phyloP scores from a whole-genome alignment of 2,888 invertebrate genomes.

The Ochropleura leucogaster region DNA sequence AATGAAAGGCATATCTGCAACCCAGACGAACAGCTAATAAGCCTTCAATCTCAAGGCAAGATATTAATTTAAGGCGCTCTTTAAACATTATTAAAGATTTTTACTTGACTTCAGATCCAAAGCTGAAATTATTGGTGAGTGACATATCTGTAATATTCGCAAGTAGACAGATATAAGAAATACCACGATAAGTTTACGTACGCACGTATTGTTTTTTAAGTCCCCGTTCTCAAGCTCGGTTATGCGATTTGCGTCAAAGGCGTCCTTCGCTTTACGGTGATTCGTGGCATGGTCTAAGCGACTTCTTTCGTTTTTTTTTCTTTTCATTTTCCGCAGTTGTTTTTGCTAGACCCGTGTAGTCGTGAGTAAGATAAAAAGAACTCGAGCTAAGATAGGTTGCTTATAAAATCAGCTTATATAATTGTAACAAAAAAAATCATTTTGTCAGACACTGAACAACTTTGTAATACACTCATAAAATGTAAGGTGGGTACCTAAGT shows the following conservation, averaged over 20 bases:
- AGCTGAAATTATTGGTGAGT: neutral
- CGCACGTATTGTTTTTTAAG: neutral
- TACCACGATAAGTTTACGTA: neutral
- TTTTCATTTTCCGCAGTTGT: neutral
- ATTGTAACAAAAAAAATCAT: neutral
- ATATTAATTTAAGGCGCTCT: neutral
- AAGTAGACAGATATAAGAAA: neutral
- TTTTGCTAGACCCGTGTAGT: neutral
- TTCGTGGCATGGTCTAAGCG: neutral
- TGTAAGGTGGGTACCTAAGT: slow-evolving; percentile 6
- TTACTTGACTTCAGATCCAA: neutral
- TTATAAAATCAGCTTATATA: neutral
- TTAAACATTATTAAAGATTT: neutral
- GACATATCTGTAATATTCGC: neutral
- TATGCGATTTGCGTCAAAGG: too few species aligned
- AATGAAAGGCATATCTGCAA: slow-evolving; percentile 1
- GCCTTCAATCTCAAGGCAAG: neutral
- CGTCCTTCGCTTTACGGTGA: too few species aligned
- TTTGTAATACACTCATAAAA: slow-evolving; percentile 5
- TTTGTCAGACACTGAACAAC: slow-evolving; percentile 10
- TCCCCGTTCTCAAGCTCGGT: neutral
- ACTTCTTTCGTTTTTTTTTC: neutral
- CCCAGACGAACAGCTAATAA: slow-evolving; percentile 7
- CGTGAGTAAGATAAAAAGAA: neutral
- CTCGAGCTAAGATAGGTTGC: neutral